Base-by-base conservation (phyloP, 2,888 invertebrate species). In the Abscondita cerata region DNA sequence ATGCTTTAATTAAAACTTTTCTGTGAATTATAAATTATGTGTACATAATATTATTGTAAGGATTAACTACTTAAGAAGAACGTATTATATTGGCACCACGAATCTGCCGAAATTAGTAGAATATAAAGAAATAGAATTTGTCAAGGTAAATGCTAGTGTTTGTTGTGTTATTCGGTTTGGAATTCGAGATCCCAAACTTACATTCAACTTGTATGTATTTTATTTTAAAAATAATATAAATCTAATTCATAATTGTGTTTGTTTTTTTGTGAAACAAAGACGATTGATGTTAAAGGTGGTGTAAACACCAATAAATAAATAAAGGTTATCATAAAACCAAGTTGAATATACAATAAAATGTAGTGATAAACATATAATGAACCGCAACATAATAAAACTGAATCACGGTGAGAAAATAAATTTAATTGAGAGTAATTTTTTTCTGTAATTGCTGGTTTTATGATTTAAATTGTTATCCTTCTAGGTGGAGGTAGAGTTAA, bases 121-220 rank as follows among this genome's bases (percentile, higher is more conserved):
- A 52, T 54, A 59, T 59, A 54, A 54, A 55, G 54, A 55, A 34
- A 20, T 20, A 48, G 46, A 47, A 52, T 13, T 54, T 41, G 46
- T 20, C 36, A 41, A 48, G 44, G 33, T 48, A 50, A 31, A 41
- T 50, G 57, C 40, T 60, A 64, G 60, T 50, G 40, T 55, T 63
- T 60, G 60, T 64, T 64, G 58, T 55, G 65, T 65, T 62, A 59
- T 64, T 65, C 69, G 67, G 68, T 67, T 67, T 68, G 64, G n/a
- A 68, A 65, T 70, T 68, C 68, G 56, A 64, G 44, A 62, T 70
- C 68, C 69, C 67, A 66, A 69, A 72, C 72, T 70, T 72, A 68
- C 74, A 73, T 71, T 72, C 73, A 73, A 73, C 72, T 75, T 74
- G 75, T 67, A 76, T 78, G 76, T 77, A 77, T 72, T 77, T 77